A percentile compares a stretch with the other conserved stretches of the same genome.
These are phyloP conservation scores for Poecile montanus DNA, from an alignment of 2,797 vertebrate genomes.

Conservation along the genomic window DNA sequence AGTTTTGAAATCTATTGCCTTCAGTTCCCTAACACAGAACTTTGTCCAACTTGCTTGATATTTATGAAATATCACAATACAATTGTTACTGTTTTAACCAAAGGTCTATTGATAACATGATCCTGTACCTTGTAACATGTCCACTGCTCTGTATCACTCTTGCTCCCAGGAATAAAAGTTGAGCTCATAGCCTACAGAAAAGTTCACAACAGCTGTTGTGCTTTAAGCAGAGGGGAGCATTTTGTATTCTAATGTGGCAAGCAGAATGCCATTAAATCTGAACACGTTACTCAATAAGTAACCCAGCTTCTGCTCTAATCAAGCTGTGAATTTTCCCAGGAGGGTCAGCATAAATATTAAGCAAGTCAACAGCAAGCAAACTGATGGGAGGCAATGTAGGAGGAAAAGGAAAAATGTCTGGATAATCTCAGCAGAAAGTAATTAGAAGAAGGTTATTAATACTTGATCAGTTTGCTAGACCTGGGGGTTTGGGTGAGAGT, in stretches of 20 bases:
- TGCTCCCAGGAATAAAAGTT: background rate
- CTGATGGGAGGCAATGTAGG: background rate
- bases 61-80: background rate
- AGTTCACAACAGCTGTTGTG: background rate
- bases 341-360: slow-evolving; percentile 58
- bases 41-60: background rate
- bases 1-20: background rate
- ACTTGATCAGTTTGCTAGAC: slow-evolving; percentile 13
- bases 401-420: slow-evolving; percentile 10
- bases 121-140: accelerated
- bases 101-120: background rate
- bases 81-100: background rate
- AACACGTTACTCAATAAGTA: slow-evolving; percentile 30
- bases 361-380: slow-evolving; percentile 30
- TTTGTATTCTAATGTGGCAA: slow-evolving; percentile 25
- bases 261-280: slow-evolving; percentile 28
- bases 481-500: background rate
- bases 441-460: slow-evolving; percentile 36
- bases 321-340: slow-evolving; percentile 56
- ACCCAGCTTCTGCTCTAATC: slow-evolving; percentile 47
- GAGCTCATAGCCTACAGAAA: background rate
- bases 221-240: background rate
- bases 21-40: background rate
- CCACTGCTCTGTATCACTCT: background rate
- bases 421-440: slow-evolving; percentile 25